Evolutionary conservation across 2,888 invertebrate species (phyloP).

Genomic region (Polylopha cassiicola): DNA sequence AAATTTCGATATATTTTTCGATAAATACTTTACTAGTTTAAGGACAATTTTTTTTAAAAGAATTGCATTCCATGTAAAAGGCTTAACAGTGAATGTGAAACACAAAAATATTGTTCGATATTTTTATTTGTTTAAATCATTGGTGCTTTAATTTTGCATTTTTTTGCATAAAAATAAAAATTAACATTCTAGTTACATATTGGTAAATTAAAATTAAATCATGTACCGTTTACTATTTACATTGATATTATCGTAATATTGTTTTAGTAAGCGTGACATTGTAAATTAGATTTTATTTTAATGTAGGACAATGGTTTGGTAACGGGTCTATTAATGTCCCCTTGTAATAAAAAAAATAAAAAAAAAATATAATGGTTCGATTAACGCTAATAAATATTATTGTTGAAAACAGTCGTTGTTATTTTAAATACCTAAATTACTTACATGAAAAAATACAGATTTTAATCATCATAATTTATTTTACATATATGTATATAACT

Average conservation of each 20-base stretch:
- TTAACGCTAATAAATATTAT: conserved; percentile 42
- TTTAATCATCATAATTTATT: too few relatives aligned
- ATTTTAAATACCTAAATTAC: conserved; percentile 14
- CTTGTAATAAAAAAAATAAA: conserved; percentile 31
- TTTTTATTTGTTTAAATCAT: conserved; percentile 16
- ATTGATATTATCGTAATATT: conserved; percentile 7
- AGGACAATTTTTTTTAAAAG: conserved; percentile 21
- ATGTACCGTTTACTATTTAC: not conserved
- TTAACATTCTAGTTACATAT: conserved; percentile 6
- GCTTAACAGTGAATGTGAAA: too few relatives aligned
- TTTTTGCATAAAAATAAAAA: conserved; percentile 4
- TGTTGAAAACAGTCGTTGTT: conserved; percentile 31
- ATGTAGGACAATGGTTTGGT: conserved; percentile 42
- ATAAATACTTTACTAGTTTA: conserved; percentile 29
- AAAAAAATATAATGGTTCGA: conserved; percentile 38
- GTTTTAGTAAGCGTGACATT: conserved; percentile 17
- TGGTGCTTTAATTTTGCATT: conserved; percentile 24
- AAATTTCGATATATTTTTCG: conserved; percentile 34
- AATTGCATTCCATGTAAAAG: conserved; percentile 34
- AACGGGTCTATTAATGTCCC: conserved; percentile 32
- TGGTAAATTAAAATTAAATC: not conserved
- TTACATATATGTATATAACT: too few relatives aligned
- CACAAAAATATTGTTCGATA: not conserved
- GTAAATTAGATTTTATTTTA: conserved; percentile 29
- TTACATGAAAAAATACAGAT: not conserved